phyloP scores from a whole-genome alignment of 1,140 invertebrate genomes.

The Micrasema longulum region DNA sequence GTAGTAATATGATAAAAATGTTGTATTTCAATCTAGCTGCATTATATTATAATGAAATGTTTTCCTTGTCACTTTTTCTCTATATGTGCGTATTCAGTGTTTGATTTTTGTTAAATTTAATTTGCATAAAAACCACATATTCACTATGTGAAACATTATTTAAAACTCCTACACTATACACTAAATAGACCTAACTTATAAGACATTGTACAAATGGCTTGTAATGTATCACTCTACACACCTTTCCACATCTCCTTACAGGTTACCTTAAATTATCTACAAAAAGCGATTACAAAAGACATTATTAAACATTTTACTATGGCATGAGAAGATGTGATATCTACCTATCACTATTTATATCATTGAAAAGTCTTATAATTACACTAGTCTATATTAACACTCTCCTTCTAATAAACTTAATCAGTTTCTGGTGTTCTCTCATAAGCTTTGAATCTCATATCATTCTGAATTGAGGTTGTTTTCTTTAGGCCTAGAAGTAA shows the following conservation, averaged over 20 bases:
- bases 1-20: too few species aligned
- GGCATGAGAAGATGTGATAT: slow-evolving; percentile 28
- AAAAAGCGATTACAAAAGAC: slow-evolving; percentile 37
- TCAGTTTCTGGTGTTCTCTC: slow-evolving; percentile 29
- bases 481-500: slow-evolving; percentile 7
- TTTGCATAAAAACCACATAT: not conserved
- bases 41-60: too few species aligned
- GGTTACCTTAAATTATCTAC: slow-evolving; percentile 11
- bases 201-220: slow-evolving; percentile 26
- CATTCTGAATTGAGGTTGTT: not conserved
- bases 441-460: slow-evolving; percentile 4
- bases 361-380: slow-evolving; percentile 8
- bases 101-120: too few species aligned
- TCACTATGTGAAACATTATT: slow-evolving; percentile 3
- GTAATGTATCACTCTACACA: not conserved
- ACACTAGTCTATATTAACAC: slow-evolving; percentile 16
- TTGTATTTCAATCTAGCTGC: too few species aligned
- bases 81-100: too few species aligned
- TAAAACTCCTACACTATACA: not conserved
- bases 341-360: slow-evolving; percentile 24
- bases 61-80: too few species aligned
- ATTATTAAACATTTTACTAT: slow-evolving; percentile 26
- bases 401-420: slow-evolving; percentile 5
- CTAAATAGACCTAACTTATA: not conserved
- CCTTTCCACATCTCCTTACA: not conserved